These are phyloP conservation scores for Furcula furcula DNA, from an alignment of 2,888 invertebrate genomes.

Conservation along the genomic window DNA sequence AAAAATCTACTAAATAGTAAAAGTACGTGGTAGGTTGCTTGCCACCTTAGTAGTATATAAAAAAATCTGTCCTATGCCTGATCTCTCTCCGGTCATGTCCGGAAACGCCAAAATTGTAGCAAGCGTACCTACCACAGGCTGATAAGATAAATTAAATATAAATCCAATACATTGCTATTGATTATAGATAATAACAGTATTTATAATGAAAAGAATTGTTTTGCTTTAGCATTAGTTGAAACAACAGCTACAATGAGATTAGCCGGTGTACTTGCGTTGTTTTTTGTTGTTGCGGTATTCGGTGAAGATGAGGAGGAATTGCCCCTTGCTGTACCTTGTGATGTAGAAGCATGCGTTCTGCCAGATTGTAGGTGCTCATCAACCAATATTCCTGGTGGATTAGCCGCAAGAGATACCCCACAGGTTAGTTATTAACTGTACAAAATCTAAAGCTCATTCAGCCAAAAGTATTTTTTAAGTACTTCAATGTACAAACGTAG, in stretches of 20 bases:
- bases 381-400: slow-evolving; percentile 66
- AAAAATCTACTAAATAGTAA: too few relatives aligned
- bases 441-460: too few relatives aligned
- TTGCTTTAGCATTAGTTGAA: slow-evolving; percentile 2
- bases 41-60: too few relatives aligned
- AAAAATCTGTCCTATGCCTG: too few relatives aligned
- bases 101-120: too few relatives aligned
- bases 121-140: too few relatives aligned
- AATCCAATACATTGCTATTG: slow-evolving; percentile 1
- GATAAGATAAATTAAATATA: neutral
- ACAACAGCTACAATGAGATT: slow-evolving; percentile 21
- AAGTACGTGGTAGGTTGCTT: too few relatives aligned
- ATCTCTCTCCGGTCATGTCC: too few relatives aligned
- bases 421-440: slow-evolving; percentile 78
- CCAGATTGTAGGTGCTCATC: slow-evolving; percentile 80
- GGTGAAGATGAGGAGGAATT: slow-evolving; percentile 18
- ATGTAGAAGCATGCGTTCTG: slow-evolving; percentile 59
- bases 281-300: slow-evolving; percentile 13
- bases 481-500: too few relatives aligned
- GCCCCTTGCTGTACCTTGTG: slow-evolving; percentile 51
- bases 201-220: slow-evolving; percentile 9
- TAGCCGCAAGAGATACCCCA: slow-evolving; percentile 65
- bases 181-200: slow-evolving; percentile 12
- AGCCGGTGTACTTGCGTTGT: slow-evolving; percentile 11
- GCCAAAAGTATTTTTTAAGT: too few relatives aligned